Base-by-base conservation (phyloP, 2,797 vertebrate genomes). In the Argyrosomus regius region DNA sequence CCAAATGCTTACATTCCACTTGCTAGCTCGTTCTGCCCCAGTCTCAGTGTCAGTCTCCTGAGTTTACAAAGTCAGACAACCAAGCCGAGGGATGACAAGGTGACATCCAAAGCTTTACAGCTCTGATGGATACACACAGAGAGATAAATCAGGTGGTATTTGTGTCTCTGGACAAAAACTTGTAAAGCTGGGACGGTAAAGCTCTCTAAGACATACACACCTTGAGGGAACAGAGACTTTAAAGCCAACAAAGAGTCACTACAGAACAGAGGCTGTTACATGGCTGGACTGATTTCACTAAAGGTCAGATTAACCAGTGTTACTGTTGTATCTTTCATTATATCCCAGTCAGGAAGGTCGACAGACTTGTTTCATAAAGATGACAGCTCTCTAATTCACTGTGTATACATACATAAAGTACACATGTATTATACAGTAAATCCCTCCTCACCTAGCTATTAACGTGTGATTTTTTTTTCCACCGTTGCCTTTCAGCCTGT, bases 1-100 rank as follows among this genome's bases (percentile, higher is more conserved):
- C 86, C 81, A 75, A 88, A 89, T 89, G 91, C 91, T 94, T 92
- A 90, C 92, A 93, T 94, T 95, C 91, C 93, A 83, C 91, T 89
- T 87, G 87, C 81, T 73, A 64, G 76, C 81, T 88, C n/a, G 49
- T 80, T 73, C 79, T 85, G 72, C 86, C 64, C 60, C 57, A 45
- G 83, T 78, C 84, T 84, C 73, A 26, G 59, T 81, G 84, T 90
- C 88, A 87, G 87, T 81, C 87, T 91, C 77, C 72, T 77, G 72
- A 89, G 91, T 94, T 91, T 93, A 93, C 87, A 93, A 73, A 87
- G 83, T 59, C 79, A 88, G 77, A 75, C 80, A 81, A 70, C 58
- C 80, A 58, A 82, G 75, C 79, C 58, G 0, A 28, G 45, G 80
- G 88, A 86, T 89, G 88, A 89, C 87, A 83, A 82, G 87, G 77